Base-by-base conservation (phyloP, 2,113 vertebrate species). In the Ciconia maguari region DNA sequence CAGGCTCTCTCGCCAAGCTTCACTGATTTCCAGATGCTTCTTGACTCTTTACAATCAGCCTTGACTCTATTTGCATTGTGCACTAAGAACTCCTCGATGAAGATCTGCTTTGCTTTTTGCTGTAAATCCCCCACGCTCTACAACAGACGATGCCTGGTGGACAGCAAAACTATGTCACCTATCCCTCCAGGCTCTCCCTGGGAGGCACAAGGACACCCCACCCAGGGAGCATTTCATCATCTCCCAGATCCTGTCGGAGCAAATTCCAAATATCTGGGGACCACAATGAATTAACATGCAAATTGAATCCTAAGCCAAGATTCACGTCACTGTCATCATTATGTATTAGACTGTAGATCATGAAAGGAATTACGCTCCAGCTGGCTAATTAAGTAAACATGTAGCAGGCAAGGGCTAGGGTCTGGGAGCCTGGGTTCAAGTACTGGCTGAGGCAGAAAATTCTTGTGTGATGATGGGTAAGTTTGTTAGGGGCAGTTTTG, bases 251-350 rank as follows among this genome's bases (percentile, higher is more conserved):
- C 71, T 95, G 88, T 38, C 9, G 0, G 88, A 86, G 85, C 88
- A 81, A 96, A 95, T 94, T 92, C 92, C 90, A 95, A 58, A 61
- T 81, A 93, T 86, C 79, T 42, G 64, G 85, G 75, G 88, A 78
- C 71, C 64, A 88, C 83, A 93, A 25, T 10, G 58, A 90, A 95
- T 94, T 97, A 96, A 80, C 76, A 94, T 88, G 83, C 90, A 96
- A 83, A 95, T 66, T 92, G 88, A 96, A 93, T 83, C 75, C 90
- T 77, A 77, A 93, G 60, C 64, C 60, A 80, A 85, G 85, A 90
- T 83, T 94, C 64, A 38, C 30, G 84, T 83, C 94, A 93, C 82
- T 96, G 88, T 95, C 88, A 93, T 94, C 75, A 88, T 93, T 95
- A 93, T 94, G 90, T 77, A 94, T 93, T 90, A 93, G 87, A 25